These are phyloP conservation scores for Ochlodes sylvanus DNA, from an alignment of 2,888 invertebrate species.

Conservation along the genomic window DNA sequence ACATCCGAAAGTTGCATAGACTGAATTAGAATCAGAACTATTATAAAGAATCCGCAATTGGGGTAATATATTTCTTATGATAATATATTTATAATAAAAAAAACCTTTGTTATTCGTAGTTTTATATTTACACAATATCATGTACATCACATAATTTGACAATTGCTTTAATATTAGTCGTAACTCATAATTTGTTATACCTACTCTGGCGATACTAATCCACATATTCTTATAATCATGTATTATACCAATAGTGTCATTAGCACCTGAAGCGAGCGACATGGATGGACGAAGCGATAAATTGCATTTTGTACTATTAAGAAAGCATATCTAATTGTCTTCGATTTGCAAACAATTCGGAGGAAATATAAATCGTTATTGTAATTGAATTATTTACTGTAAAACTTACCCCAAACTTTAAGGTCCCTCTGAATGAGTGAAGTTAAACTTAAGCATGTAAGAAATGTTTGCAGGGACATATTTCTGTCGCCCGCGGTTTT, in stretches of 20 bases:
- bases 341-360: slow-evolving; percentile 10
- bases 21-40: no score
- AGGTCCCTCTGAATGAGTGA: no score
- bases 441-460: no score
- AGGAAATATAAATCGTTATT: slow-evolving; percentile 7
- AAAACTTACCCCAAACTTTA: no score
- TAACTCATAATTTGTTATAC: slow-evolving; percentile 17
- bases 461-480: no score
- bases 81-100: no score
- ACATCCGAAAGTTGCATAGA: no score
- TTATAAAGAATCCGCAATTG: no score
- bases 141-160: slow-evolving; percentile 74
- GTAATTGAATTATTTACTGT: slow-evolving; percentile 4
- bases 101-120: slow-evolving; percentile 52
- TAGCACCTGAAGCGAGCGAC: slow-evolving; percentile 70
- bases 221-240: slow-evolving; percentile 39
- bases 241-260: slow-evolving; percentile 44
- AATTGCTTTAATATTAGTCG: slow-evolving; percentile 45
- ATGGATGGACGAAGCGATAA: slow-evolving; percentile 64
- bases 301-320: slow-evolving; percentile 61
- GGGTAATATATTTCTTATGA: no score
- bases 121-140: slow-evolving; percentile 77
- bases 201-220: slow-evolving; percentile 33
- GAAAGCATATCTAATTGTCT: slow-evolving; percentile 39
- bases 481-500: no score